Percentiles rank a stretch among this genome's conserved stretches.
Evolutionary conservation across 2,797 vertebrate genomes (phyloP).

Genomic region (Gymnodraco acuticeps): DNA sequence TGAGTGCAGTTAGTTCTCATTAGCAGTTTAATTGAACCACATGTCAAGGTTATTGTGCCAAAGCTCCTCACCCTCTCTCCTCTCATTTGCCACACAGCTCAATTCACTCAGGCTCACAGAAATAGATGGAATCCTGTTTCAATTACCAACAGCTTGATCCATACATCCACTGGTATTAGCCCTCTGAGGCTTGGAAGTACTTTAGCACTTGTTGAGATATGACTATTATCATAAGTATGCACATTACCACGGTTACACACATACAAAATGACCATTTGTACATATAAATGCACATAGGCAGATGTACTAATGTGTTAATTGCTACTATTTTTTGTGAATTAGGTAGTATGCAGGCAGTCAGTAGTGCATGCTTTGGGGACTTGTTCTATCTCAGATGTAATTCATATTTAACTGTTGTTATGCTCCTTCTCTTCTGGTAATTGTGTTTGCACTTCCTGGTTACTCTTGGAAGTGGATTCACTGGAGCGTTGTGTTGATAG

Average conservation of each 20-base stretch:
- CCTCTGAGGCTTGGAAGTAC: conserved; percentile 37
- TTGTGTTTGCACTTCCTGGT: conserved; percentile 79
- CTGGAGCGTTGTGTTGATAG: conserved; percentile 76
- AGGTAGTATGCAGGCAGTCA: conserved; percentile 26
- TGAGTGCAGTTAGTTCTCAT: conserved; percentile 58
- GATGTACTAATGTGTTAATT: conserved; percentile 45
- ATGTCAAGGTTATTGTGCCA: conserved; percentile 73
- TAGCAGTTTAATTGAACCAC: conserved; percentile 73
- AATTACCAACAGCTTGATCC: conserved; percentile 72
- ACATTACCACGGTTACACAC: conserved; percentile 10
- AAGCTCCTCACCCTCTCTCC: conserved; percentile 33
- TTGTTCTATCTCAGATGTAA: conserved; percentile 59
- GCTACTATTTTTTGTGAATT: conserved; percentile 47
- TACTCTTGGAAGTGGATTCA: conserved; percentile 75
- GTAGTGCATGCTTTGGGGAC: conserved; percentile 60
- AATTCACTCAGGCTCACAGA: conserved; percentile 34
- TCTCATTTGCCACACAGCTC: conserved; percentile 37
- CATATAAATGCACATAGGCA: conserved; percentile 21
- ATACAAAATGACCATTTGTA: conserved; percentile 33
- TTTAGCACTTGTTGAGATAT: conserved; percentile 46
- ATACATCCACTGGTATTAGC: conserved; percentile 49
- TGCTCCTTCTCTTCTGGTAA: conserved; percentile 73
- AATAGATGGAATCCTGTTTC: conserved; percentile 66
- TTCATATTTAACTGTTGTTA: conserved; percentile 81
- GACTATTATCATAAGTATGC: conserved; percentile 40